Conservation (phyloP, 2,113 vertebrate species). For the Diadophis punctatus region DNA sequence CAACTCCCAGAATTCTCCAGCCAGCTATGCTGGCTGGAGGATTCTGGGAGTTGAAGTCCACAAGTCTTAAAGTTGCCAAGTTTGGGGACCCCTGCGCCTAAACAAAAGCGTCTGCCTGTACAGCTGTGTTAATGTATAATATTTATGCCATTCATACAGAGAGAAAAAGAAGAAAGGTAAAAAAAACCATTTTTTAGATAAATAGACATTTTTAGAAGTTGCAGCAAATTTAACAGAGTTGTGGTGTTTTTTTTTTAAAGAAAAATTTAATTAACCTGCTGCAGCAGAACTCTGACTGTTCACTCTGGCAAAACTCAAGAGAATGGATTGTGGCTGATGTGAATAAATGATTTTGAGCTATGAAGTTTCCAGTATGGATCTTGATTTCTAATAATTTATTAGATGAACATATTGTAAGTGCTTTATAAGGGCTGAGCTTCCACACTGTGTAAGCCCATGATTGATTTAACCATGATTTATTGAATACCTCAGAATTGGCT, state of each 20-base stretch:
- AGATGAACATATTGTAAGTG: background rate
- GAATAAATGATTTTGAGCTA: background rate
- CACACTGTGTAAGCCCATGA: background rate
- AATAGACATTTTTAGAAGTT: background rate
- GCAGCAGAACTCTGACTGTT: background rate
- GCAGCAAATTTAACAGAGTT: background rate
- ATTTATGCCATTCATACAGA: background rate
- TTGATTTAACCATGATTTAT: background rate
- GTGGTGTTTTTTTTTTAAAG: background rate
- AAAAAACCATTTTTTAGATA: too few relatives aligned
- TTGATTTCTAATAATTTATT: background rate
- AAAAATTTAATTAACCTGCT: background rate
- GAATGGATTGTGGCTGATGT: background rate
- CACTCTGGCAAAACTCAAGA: background rate
- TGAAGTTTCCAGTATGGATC: background rate
- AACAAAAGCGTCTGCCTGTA: too few relatives aligned
- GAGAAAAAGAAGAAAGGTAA: background rate
- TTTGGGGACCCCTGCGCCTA: too few relatives aligned
- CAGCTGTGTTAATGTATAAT: background rate
- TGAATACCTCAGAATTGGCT: background rate
- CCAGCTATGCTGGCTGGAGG: too few relatives aligned
- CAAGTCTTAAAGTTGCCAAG: too few relatives aligned
- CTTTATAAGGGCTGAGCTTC: background rate
- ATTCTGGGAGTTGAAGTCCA: too few relatives aligned
- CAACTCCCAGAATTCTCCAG: too few relatives aligned